phyloP scores from a whole-genome alignment of 2,888 invertebrate genomes.

The Gerosis bhagava region DNA sequence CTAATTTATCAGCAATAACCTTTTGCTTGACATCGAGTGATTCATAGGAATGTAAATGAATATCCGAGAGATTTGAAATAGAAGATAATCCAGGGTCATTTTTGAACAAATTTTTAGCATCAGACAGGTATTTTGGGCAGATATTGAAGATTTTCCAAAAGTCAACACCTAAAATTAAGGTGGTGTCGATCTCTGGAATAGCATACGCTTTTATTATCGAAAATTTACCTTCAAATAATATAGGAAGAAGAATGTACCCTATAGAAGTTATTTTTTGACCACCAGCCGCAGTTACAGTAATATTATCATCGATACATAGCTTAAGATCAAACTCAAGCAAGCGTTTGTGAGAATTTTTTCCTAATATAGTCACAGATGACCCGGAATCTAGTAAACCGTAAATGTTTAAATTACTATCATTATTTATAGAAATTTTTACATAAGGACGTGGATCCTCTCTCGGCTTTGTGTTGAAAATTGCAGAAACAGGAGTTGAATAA shows the following conservation, averaged over 20 bases:
- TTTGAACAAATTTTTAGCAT: no score
- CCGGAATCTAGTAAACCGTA: no score
- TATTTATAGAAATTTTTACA: no score
- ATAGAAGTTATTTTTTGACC: conserved; percentile 19
- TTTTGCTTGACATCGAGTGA: conserved; percentile 16
- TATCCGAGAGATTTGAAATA: background rate
- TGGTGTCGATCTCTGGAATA: conserved; percentile 27
- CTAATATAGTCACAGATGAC: conserved; percentile 28
- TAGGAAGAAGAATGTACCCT: conserved; percentile 27
- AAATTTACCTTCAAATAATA: conserved; percentile 24
- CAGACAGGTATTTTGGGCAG: conserved; percentile 20
- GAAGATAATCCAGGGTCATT: conserved; percentile 2
- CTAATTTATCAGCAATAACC: conserved; percentile 17
- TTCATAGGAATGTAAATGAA: conserved; percentile 8
- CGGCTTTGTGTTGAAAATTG: no score
- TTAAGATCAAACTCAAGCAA: conserved; percentile 8
- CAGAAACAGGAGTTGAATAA: no score
- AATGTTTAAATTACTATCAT: no score
- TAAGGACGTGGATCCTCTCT: no score
- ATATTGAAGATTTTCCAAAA: conserved; percentile 28
- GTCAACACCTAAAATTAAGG: conserved; percentile 31
- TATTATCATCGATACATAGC: background rate
- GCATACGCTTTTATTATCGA: conserved; percentile 27
- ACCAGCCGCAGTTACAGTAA: conserved; percentile 24
- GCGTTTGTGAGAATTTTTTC: conserved; percentile 23